Base-by-base conservation (phyloP, 2,888 invertebrate genomes). In the Xylocampa areola region DNA sequence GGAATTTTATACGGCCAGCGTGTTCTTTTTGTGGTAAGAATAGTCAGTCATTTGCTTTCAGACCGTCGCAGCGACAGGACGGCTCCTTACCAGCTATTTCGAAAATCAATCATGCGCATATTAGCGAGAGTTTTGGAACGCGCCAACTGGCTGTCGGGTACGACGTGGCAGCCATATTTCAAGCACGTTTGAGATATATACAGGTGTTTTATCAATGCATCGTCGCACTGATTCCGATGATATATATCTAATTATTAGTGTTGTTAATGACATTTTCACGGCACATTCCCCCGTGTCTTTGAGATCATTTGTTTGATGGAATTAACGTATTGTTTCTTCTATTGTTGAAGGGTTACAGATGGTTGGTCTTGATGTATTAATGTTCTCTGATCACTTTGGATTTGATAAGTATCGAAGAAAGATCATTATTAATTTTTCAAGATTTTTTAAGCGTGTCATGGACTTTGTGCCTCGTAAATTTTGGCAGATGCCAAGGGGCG, bases 161-260 rank as follows among this genome's bases (percentile, higher is more conserved):
- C 85, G 91, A 88, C 90, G 85, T 81, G 87, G 79, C 86, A 75
- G 88, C 91, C 88, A 91, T 93, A 92, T 89, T 88, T 94, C 92
- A 93, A 87, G 81, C 81, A 81, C 82, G 86, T 86, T 85, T 91
- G 91, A 92, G 89, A 92, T 93, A 92, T 91, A 88, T 82, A 84
- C 83, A 79, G 50, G 74, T 88, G 86, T 89, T 93, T 93, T 92
- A 92, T 93, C 93, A 92, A 93, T 93, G 92, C 91, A 92, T 92
- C 93, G 92, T 93, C 92, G 91, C 88, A 84, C 84, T 88, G 89
- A 89, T 90, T 88, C 85, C 82, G 86, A 88, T 91, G 92, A 93
- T 92, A 90, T 90, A 93, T 91, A 86, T 86, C 85, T 91, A 93
- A 92, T 93, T 91, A 92, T 92, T 88, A 87, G 83, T 82, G 85